phyloP scores from a whole-genome alignment of 2,888 invertebrate genomes.

The Heteromyza rotundicornis region DNA sequence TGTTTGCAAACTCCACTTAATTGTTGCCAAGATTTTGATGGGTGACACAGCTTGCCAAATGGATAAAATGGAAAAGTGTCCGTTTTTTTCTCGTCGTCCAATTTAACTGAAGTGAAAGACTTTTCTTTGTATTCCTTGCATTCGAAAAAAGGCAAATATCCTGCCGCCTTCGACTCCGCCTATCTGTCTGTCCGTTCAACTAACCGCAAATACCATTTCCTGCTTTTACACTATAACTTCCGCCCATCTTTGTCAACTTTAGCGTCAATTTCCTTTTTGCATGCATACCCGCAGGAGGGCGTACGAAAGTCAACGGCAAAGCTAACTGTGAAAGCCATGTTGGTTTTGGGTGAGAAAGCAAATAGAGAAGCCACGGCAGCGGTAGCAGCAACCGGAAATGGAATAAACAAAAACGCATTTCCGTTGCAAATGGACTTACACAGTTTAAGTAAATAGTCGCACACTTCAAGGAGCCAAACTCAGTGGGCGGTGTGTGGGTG shows the following conservation, averaged over 20 bases:
- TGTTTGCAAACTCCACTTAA: neutral
- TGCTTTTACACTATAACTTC: slow-evolving; percentile 20
- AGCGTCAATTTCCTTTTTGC: slow-evolving; percentile 26
- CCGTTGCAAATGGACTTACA: slow-evolving; percentile 18
- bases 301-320: neutral
- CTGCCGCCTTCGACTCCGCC: neutral
- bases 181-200: neutral
- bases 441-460: neutral
- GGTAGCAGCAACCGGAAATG: slow-evolving; percentile 12
- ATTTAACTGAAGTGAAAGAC: neutral
- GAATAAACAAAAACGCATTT: slow-evolving; percentile 24
- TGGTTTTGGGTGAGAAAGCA: too few species aligned
- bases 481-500: too few species aligned
- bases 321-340: neutral
- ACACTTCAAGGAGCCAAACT: neutral
- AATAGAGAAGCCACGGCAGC: slow-evolving; percentile 5
- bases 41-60: neutral
- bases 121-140: neutral
- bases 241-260: slow-evolving; percentile 25
- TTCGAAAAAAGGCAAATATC: neutral
- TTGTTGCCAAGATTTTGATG: neutral
- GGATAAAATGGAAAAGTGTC: neutral
- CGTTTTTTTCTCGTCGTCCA: neutral
- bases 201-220: slow-evolving; percentile 1
- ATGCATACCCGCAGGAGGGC: neutral